These are phyloP conservation scores for Eidolon helvum DNA, from an alignment of 2,113 vertebrate species.

Conservation along the genomic window DNA sequence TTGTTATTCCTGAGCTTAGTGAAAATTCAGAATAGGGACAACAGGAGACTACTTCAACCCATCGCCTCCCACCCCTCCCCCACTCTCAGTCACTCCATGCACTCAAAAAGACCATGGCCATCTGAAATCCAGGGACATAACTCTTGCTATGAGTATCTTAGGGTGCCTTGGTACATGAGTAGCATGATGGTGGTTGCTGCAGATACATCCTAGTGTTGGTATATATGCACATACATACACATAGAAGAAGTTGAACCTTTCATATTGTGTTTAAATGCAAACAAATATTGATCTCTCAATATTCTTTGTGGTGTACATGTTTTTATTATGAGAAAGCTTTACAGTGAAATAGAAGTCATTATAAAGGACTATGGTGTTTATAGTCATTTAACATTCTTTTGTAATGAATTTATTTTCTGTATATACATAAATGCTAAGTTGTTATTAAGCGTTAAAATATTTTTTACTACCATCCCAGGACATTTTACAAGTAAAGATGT, in stretches of 20 bases:
- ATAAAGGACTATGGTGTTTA: neutral
- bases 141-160: neutral
- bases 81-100: neutral
- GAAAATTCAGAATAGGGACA: neutral
- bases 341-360: neutral
- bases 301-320: neutral
- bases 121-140: neutral
- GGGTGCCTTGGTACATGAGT: neutral
- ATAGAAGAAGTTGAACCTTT: neutral
- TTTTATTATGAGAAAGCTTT: neutral
- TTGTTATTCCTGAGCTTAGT: neutral
- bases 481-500: constrained; percentile 6
- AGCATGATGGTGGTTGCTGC: neutral
- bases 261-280: neutral
- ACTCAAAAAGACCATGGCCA: neutral
- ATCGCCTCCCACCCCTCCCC: neutral
- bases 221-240: neutral
- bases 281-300: neutral
- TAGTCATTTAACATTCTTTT: neutral
- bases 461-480: neutral
- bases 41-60: neutral
- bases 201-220: neutral
- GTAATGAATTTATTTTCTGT: neutral
- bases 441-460: constrained; percentile 29
- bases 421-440: neutral